phyloP scores from a whole-genome alignment of 2,888 invertebrate species.

The Argyra leucocephala region DNA sequence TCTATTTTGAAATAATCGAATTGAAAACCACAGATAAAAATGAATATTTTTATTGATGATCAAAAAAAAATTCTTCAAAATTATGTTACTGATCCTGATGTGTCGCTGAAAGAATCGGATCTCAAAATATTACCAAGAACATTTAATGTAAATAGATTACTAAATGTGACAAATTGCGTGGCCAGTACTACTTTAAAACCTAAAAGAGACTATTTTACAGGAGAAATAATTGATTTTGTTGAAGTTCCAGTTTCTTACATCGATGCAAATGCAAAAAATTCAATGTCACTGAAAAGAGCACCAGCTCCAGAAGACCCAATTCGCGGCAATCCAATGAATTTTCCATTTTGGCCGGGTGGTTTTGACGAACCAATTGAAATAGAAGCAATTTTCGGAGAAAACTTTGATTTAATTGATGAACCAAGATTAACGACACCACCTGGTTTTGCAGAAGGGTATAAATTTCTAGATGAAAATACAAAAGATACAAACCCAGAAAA shows the following conservation, averaged over 20 bases:
- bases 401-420: slow-evolving; percentile 41
- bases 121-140: neutral
- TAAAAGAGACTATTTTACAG: slow-evolving; percentile 61
- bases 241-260: slow-evolving; percentile 51
- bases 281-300: slow-evolving; percentile 68
- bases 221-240: slow-evolving; percentile 60
- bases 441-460: slow-evolving; percentile 53
- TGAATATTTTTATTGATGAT: neutral
- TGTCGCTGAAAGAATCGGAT: neutral
- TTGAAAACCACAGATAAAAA: neutral
- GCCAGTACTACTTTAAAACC: slow-evolving; percentile 38
- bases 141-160: neutral
- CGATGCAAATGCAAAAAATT: slow-evolving; percentile 60
- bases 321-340: slow-evolving; percentile 67
- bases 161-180: slow-evolving; percentile 3
- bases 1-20: too few species aligned
- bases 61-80: neutral
- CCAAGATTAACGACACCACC: slow-evolving; percentile 54
- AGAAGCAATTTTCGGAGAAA: slow-evolving; percentile 38
- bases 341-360: slow-evolving; percentile 82
- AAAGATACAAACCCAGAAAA: slow-evolving; percentile 17
- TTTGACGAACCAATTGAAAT: slow-evolving; percentile 53
- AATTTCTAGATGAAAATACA: slow-evolving; percentile 43
- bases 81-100: neutral
- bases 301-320: slow-evolving; percentile 63